Evolutionary conservation across 2,113 vertebrate genomes (phyloP).

Genomic region (Oryzias curvinotus): DNA sequence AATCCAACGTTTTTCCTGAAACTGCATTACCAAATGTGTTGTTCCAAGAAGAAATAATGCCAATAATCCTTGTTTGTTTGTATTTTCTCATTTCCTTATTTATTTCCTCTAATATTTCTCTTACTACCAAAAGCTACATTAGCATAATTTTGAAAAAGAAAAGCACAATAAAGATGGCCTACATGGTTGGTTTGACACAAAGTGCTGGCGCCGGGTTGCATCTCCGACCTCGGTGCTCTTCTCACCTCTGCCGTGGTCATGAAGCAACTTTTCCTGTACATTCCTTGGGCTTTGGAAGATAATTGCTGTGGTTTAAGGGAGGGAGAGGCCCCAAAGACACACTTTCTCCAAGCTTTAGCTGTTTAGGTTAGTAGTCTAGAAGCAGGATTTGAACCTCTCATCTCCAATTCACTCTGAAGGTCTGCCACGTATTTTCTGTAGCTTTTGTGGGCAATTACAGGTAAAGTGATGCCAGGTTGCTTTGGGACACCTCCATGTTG

Average conservation of each 20-base stretch:
- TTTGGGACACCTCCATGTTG: conserved; percentile 59
- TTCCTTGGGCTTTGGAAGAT: conserved; percentile 67
- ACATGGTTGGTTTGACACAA: no score
- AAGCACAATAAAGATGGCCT: no score
- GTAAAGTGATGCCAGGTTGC: conserved; percentile 22
- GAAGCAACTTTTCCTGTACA: conserved; percentile 72
- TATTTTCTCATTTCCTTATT: no score
- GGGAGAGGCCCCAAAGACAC: conserved; percentile 69
- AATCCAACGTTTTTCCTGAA: no score
- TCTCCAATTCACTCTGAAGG: conserved; percentile 9
- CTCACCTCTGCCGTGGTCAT: conserved; percentile 70
- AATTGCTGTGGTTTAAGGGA: conserved; percentile 71
- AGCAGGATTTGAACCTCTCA: conserved; percentile 30
- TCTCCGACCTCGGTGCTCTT: conserved; percentile 59
- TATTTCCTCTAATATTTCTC: no score
- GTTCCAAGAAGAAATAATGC: no score
- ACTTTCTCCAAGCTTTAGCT: conserved; percentile 57
- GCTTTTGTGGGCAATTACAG: background rate
- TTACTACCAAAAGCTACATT: no score
- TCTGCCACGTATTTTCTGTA: conserved; percentile 23
- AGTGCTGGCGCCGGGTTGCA: conserved; percentile 33
- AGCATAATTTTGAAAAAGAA: no score
- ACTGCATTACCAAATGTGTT: no score
- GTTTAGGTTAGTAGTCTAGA: conserved; percentile 41
- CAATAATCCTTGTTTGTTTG: no score